Base-by-base conservation (phyloP, 2,113 vertebrate genomes). In the Notothenia rossii region DNA sequence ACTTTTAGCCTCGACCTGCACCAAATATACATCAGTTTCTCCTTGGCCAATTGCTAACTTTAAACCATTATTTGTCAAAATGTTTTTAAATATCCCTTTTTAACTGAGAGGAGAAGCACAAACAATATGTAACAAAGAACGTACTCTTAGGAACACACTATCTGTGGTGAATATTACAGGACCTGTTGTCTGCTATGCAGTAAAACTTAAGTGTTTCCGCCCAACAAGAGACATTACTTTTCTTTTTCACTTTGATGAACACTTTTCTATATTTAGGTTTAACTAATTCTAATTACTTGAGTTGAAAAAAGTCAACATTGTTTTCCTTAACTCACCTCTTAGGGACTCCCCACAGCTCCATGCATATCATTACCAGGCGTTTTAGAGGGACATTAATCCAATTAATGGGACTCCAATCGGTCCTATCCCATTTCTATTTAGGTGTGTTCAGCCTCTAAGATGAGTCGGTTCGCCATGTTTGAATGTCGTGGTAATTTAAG, bases 321-420 rank as follows among this genome's bases (percentile, higher is more conserved):
- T 83, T 91, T 84, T 89, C 86, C 82, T 77, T 87, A 92, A 88
- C 90, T 85, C 79, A 78, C 69, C 77, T 93, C 92, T 94, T 69
- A 72, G 83, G 88, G 86, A 82, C 83, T 72, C 88, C 86, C 88
- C 83, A 81, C 83, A 66, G 85, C 75, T 83, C 67, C 88, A 88
- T 84, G 71, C 94, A 94, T 93, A 93, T 93, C 92, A 92, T 94
- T 92, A 89, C 93, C n/a, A 81, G 90, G 88, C 85, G 81, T 89
- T 90, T 78, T 74, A 81, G 61, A 82, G 70, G 77, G 81, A 81
- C 78, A 81, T 83, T 90, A 93, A 94, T 95, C 94, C 94, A 95
- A 91, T 96, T 96, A 96, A 95, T 89, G 93, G 89, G 90, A 29
- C 1, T 91, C 93, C 95, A 88, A 93, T 93, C 86, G 93, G 85